Conservation (phyloP, 2,888 invertebrate species). For the Idaea dimidiata region DNA sequence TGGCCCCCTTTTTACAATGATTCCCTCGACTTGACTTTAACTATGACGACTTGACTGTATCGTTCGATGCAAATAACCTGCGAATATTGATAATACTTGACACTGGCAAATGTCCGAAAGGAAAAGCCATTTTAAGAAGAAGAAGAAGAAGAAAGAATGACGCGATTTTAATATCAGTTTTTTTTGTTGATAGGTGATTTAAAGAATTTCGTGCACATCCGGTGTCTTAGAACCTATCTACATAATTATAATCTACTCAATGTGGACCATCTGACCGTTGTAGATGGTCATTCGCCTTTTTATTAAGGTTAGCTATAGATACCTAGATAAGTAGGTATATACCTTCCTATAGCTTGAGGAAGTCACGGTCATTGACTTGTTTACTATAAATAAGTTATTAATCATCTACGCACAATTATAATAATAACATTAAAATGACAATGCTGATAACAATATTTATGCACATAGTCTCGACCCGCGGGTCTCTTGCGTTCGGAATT, state of each 20-base stretch:
- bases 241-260: not conserved
- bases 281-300: not conserved
- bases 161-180: too few species aligned
- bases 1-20: too few species aligned
- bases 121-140: too few species aligned
- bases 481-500: too few species aligned
- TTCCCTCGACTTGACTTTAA: too few species aligned
- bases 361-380: not conserved
- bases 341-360: not conserved
- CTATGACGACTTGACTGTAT: too few species aligned
- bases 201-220: not conserved
- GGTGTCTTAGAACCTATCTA: not conserved
- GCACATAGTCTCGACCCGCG: too few species aligned
- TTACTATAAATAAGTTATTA: not conserved
- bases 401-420: not conserved
- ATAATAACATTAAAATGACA: not conserved
- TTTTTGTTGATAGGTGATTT: too few species aligned
- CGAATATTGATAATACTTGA: too few species aligned
- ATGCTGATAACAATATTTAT: not conserved
- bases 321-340: not conserved
- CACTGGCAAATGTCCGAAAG: too few species aligned
- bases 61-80: too few species aligned
- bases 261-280: slow-evolving; percentile 1
- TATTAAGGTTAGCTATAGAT: not conserved
- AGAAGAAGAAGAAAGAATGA: too few species aligned